Evolutionary conservation across 2,797 vertebrate genomes (phyloP), one percentile per base, ranked within the genome.

Genomic region (Xenopus petersii): DNA sequence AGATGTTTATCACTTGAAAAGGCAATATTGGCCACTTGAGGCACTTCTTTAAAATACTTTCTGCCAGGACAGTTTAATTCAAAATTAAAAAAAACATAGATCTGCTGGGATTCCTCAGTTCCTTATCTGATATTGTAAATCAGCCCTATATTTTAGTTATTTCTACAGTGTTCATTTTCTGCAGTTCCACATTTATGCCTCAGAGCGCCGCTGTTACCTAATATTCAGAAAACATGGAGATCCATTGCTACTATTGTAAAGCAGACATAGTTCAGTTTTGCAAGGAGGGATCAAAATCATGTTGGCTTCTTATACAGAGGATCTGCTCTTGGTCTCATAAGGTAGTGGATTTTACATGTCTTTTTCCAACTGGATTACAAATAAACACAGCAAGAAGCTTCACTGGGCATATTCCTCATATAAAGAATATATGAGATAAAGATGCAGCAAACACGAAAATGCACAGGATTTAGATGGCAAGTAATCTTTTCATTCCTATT

Each of bases 181-280:
- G 84, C 75, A 84, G 36, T 82, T 85, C 77, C 74, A 42, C 65
- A 55, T 33, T 66, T 33, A 1, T 63, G 59, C 78, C 82, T 79
- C 73, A 2, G 71, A 81, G 84, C 80, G 87, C 79, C 83, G 80
- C 84, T 87, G 75, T 89, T 83, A 79, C 79, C 82, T 82, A 83
- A 72, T 42, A 49, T 51, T 51, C 6, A 15, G 2, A 10, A 51
- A 51, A 7, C 33, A 24, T 36, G 21, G 12, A 55, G 24, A n/a
- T 33, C 24, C 21, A 26, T 17, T 68, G 49, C 13, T 21, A 55
- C 21, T 16, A 55, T 56, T 13, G 55, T 7, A 15, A 56, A 16
- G 8, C 26, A 36, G 8, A 42, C 26, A 64, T 1, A 36, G 12
- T 36, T 2, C 49, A 55, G 26, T 5, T 17, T 21, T 16, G 11